Evolutionary conservation across 2,888 invertebrate species (phyloP).

Genomic region (Tetragonula carbonaria): DNA sequence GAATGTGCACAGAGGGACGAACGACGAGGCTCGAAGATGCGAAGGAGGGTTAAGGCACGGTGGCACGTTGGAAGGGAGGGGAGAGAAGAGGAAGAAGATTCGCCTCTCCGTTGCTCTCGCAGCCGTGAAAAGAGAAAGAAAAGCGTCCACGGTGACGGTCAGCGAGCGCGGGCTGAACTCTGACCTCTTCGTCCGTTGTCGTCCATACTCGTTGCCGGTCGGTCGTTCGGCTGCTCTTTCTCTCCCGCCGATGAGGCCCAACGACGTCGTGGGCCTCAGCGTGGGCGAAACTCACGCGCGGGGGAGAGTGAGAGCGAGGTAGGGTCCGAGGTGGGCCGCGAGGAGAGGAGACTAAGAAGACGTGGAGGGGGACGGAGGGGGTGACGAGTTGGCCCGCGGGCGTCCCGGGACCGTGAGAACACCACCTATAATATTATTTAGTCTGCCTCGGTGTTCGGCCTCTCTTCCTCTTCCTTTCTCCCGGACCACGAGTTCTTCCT

Average conservation of each 20-base stretch:
- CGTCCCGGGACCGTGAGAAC: constrained; percentile 84
- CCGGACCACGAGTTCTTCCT: constrained; percentile 25
- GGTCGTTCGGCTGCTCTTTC: constrained; percentile 47
- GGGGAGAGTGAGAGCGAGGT: constrained; percentile 57
- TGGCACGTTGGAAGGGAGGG: neutral
- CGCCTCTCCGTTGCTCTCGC: neutral
- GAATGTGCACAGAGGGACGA: neutral
- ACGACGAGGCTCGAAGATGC: neutral
- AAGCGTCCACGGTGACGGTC: constrained; percentile 83
- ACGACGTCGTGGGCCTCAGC: constrained; percentile 71
- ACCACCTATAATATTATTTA: constrained; percentile 84
- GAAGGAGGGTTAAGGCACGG: neutral
- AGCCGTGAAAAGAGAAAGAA: constrained; percentile 70
- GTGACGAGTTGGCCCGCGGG: constrained; percentile 83
- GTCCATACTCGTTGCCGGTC: constrained; percentile 61
- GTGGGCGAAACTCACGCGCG: constrained; percentile 80
- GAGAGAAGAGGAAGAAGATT: neutral
- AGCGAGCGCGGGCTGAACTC: constrained; percentile 83
- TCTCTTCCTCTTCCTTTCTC: constrained; percentile 40
- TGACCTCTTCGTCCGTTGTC: constrained; percentile 77
- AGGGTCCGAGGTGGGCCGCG: constrained; percentile 54
- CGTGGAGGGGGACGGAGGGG: constrained; percentile 65
- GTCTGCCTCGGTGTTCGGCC: constrained; percentile 78
- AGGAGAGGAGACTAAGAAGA: constrained; percentile 66
- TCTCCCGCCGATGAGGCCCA: constrained; percentile 68